Base-by-base conservation (phyloP, 53 echinoderm and acorn worm species). In the Crossaster papposus region DNA sequence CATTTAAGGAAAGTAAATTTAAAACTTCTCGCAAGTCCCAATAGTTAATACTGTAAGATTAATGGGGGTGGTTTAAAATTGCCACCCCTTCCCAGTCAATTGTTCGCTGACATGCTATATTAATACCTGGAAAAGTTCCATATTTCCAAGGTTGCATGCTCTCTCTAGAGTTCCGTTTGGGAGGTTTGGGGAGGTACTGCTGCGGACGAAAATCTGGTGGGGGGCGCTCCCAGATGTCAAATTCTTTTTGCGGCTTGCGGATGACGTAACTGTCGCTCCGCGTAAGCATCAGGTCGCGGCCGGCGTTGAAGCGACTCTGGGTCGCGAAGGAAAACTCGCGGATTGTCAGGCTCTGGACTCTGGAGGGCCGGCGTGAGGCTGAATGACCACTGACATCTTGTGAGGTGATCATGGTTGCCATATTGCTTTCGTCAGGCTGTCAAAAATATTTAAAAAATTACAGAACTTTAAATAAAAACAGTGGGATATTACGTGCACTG, bases 71-170 rank as follows among this genome's bases (percentile, higher is more conserved):
- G 44, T 44, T 44, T 44, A 44, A 44, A 44, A 5, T 9, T 9
- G 6, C 44, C 44, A 2, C 38, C 38, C 44, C 44, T 9, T 9
- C 44, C 44, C 44, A 44, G 9, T 7, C 9, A 44, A 44, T 7
- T 0, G 6, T 9, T 7, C 44, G 6, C 44, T 44, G 5, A 9
- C 0, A 44, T 7, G 44, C 0, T 30, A 53, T 3, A n/a, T n/a
- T n/a, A 52, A 79, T 81, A 87, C 93, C 93, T 17, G 93, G 93
- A 54, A 89, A 90, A 5, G 92, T 92, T 7, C 94, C 96, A 80
- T 94, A 97, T 53, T 94, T 92, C 95, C 95, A 97, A 3, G 96
- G 99, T 64, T 93, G 91, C 96, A 99, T 99, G 22, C 96, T 94
- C 22, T 96, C 96, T 30, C 92, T 63, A 14, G 94, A 89, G 88